phyloP scores from a whole-genome alignment of 2,888 invertebrate species.

The Leistus spinibarbis region DNA sequence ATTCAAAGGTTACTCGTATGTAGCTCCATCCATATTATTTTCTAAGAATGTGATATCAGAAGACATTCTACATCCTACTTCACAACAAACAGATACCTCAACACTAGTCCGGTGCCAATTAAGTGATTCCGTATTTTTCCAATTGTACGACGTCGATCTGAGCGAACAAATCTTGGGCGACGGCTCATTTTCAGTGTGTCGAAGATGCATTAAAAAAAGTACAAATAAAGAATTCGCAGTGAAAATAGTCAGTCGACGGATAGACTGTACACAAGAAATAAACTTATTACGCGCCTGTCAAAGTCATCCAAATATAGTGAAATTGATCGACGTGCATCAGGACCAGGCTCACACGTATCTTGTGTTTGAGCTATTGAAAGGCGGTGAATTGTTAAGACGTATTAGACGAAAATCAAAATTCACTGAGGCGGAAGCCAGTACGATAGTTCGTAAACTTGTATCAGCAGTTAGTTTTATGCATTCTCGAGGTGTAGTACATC shows the following conservation, averaged over 20 bases:
- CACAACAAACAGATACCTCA: conserved; percentile 57
- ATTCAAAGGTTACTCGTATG: conserved; percentile 93
- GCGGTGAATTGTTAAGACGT: conserved; percentile 79
- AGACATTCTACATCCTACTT: conserved; percentile 68
- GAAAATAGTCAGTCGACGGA: conserved; percentile 77
- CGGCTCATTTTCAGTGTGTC: conserved; percentile 88
- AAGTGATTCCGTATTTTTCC: conserved; percentile 81
- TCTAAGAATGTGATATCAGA: conserved; percentile 78
- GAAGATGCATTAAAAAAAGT: conserved; percentile 75
- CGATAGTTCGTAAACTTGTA: conserved; percentile 80
- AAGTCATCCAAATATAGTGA: conserved; percentile 87
- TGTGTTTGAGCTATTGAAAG: conserved; percentile 82
- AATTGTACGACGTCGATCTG: conserved; percentile 77
- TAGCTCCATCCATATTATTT: conserved; percentile 90
- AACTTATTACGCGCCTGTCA: conserved; percentile 81
- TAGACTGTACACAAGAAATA: conserved; percentile 76
- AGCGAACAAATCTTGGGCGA: conserved; percentile 78
- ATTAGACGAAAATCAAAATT: conserved; percentile 71
- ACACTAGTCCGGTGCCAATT: conserved; percentile 50
- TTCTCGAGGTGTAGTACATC: conserved; percentile 81
- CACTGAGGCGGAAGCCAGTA: conserved; percentile 79
- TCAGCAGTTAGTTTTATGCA: conserved; percentile 88
- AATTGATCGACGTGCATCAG: conserved; percentile 80
- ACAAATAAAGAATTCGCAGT: conserved; percentile 83
- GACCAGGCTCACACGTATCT: conserved; percentile 89